Evolutionary conservation across 1,140 invertebrate species (phyloP).

Genomic region (Pogonus chalceus): DNA sequence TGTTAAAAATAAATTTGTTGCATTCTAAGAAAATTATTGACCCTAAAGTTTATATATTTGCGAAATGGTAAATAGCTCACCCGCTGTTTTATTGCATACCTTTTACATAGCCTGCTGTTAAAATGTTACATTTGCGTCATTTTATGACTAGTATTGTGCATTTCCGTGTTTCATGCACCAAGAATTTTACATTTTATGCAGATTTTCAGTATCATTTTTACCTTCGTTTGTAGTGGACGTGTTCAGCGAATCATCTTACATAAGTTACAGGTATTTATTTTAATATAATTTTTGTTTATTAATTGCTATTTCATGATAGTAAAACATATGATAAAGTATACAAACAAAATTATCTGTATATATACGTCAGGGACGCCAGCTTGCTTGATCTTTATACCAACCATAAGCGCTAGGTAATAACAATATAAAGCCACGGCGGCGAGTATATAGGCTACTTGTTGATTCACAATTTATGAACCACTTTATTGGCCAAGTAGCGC

Average conservation of each 20-base stretch:
- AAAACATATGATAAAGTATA: too few species aligned
- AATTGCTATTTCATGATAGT: too few species aligned
- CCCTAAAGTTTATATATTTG: neutral
- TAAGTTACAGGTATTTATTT: too few species aligned
- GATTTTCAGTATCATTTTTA: neutral
- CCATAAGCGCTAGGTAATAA: conserved; percentile 36
- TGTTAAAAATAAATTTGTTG: too few species aligned
- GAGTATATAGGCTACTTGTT: conserved; percentile 37
- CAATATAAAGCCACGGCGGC: conserved; percentile 33
- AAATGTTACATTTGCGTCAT: conserved; percentile 1
- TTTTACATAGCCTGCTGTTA: neutral
- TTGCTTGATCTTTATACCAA: conserved; percentile 18
- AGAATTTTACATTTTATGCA: neutral
- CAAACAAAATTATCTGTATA: too few species aligned
- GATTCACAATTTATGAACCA: conserved; percentile 35
- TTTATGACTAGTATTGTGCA: conserved; percentile 1
- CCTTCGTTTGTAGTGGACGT: neutral
- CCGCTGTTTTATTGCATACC: conserved; percentile 3
- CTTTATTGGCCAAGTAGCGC: conserved; percentile 20
- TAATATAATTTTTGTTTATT: too few species aligned
- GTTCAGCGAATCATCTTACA: too few species aligned
- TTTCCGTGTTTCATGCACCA: neutral
- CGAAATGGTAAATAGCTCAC: neutral
- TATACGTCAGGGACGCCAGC: too few species aligned
- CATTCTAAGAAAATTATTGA: too few species aligned